Base-by-base conservation (phyloP, 1,140 invertebrate species). In the Rhopalosiphum maidis region DNA sequence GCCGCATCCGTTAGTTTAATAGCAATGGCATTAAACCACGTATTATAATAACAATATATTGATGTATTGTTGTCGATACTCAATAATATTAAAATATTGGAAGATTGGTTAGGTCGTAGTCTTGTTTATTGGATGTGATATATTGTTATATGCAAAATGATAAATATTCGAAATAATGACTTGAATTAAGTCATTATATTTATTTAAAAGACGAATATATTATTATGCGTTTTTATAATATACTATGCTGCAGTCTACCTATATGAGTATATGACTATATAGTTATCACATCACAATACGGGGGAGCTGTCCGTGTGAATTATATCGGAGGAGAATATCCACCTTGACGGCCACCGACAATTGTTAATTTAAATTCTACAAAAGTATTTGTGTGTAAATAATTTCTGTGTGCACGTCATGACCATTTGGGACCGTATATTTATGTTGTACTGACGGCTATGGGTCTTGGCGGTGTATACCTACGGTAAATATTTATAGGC, bases 291-390 rank as follows among this genome's bases (percentile, higher is more conserved):
- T 77, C n/a, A 77, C 60, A n/a, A 77, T 77, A 6, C 15, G 6
- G 60, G 60, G 60, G 60, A n/a, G 60, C 15, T 21, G 60, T 23
- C 11, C n/a, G 60, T 77, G 60, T 77, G 60, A 77, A 77, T 77
- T 77, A 35, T 77, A 77, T 77, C 30, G 60, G 60, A n/a, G 60
- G 15, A 77, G 60, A 77, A 77, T 77, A 77, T 77, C 41, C 3
- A 77, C 60, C 30, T 77, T 77, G 60, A 77, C 60, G 30, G 60
- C 30, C 60, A 18, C 60, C n/a, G n/a, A 77, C 60, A 77, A 77
- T 77, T 77, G 60, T 77, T 77, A 77, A 77, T 77, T 77, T n/a
- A 77, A 77, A 77, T 77, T 77, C 60, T n/a, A 77, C 60, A n/a
- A 77, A 77, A 77, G 60, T 77, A 77, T 77, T 77, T 77, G 60